Percentiles rank a stretch among this genome's conserved stretches.
phyloP scores from a whole-genome alignment of 2,113 vertebrate species.

The Semnornis frantzii region DNA sequence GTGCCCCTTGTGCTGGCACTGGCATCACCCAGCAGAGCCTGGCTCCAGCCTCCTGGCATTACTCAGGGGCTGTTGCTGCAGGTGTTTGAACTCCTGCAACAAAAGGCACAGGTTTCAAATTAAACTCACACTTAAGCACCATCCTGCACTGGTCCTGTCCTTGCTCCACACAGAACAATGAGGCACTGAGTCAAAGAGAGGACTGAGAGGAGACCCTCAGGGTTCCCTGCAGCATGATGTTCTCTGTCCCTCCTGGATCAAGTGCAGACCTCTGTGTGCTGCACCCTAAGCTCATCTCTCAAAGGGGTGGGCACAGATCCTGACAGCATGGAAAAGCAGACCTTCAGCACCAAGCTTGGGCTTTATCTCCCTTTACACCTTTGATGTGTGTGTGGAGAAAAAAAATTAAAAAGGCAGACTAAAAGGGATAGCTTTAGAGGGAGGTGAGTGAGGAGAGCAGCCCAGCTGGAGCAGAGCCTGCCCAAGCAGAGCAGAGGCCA shows the following conservation, averaged over 20 bases:
- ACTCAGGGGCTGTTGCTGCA: neutral
- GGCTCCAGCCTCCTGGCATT: neutral
- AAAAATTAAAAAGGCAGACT: neutral
- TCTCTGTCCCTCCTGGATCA: neutral
- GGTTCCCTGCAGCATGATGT: neutral
- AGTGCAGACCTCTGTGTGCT: neutral
- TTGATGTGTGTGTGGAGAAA: neutral
- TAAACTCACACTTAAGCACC: neutral
- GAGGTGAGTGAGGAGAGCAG: neutral
- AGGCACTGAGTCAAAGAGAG: neutral
- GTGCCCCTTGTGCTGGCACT: no score
- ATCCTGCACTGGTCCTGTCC: neutral
- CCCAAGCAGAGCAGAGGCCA: neutral
- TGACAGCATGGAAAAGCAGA: slow-evolving; percentile 1
- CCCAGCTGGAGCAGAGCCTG: neutral
- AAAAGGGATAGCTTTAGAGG: neutral
- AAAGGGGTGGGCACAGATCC: neutral
- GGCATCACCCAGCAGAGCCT: no score
- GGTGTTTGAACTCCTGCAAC: neutral
- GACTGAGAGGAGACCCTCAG: neutral
- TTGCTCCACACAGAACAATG: neutral
- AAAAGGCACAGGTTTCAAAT: neutral
- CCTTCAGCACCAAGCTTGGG: neutral
- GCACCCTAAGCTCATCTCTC: neutral
- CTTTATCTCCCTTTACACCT: neutral